Evolutionary conservation across 2,888 invertebrate genomes (phyloP).

Genomic region (Salticus scenicus): DNA sequence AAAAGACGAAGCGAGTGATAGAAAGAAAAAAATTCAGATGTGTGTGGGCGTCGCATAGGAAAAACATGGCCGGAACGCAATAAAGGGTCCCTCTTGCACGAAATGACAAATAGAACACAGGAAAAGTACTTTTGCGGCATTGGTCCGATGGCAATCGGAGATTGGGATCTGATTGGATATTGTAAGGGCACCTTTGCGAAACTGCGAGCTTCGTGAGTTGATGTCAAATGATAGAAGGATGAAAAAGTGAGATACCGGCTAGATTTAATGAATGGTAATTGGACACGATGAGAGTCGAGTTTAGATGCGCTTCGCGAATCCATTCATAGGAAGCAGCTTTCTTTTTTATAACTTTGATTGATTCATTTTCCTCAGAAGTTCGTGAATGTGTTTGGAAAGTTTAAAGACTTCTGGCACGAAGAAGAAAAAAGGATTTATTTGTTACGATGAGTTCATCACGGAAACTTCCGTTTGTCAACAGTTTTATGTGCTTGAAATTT

Average conservation of each 20-base stretch:
- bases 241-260: slow-evolving; percentile 19
- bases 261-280: slow-evolving; percentile 6
- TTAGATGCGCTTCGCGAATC: neutral
- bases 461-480: no score
- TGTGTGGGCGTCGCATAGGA: slow-evolving; percentile 39
- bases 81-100: slow-evolving; percentile 46
- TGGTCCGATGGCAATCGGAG: slow-evolving; percentile 6
- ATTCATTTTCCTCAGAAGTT: no score
- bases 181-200: slow-evolving; percentile 14
- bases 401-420: neutral
- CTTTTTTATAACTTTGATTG: no score
- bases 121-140: slow-evolving; percentile 26
- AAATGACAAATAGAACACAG: slow-evolving; percentile 39
- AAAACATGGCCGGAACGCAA: slow-evolving; percentile 25
- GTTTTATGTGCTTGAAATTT: no score
- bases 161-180: slow-evolving; percentile 19
- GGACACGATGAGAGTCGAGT: neutral
- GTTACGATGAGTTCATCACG: no score
- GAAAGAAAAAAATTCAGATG: slow-evolving; percentile 10
- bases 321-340: neutral
- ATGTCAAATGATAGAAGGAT: slow-evolving; percentile 30
- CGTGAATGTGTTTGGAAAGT: no score
- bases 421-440: neutral
- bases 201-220: slow-evolving; percentile 32
- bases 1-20: neutral